phyloP scores from a whole-genome alignment of 2,113 vertebrate genomes.

The Mesembrinibis cayennensis region DNA sequence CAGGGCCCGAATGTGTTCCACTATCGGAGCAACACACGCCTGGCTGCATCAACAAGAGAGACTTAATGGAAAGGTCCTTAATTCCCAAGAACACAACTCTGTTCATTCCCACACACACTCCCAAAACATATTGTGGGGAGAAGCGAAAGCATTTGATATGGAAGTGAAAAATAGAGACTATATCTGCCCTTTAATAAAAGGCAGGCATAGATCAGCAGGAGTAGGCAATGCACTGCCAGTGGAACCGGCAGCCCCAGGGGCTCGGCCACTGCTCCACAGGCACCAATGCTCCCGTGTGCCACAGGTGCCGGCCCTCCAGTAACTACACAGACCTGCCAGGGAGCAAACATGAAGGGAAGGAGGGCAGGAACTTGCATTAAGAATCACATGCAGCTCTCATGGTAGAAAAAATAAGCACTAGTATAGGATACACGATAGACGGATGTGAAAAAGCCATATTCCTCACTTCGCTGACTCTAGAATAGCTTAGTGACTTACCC shows the following conservation, averaged over 20 bases:
- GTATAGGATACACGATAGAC: background rate
- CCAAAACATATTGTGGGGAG: background rate
- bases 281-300: fast-evolving
- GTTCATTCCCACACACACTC: background rate
- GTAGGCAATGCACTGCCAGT: background rate
- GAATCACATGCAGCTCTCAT: background rate
- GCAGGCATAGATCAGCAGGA: background rate
- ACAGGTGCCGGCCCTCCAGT: background rate
- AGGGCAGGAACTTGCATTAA: background rate
- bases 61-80: background rate
- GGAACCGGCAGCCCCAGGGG: background rate
- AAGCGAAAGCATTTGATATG: background rate
- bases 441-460: background rate
- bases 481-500: background rate
- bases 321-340: background rate
- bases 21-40: background rate
- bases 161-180: background rate
- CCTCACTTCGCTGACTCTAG: fast-evolving
- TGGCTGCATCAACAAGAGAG: background rate
- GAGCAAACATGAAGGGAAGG: background rate
- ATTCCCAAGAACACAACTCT: background rate
- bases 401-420: background rate
- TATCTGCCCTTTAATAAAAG: background rate
- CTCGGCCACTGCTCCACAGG: fast-evolving
- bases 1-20: background rate